These are phyloP conservation scores for Seriola aureovittata DNA, from an alignment of 2,113 vertebrate species.

Conservation along the genomic window DNA sequence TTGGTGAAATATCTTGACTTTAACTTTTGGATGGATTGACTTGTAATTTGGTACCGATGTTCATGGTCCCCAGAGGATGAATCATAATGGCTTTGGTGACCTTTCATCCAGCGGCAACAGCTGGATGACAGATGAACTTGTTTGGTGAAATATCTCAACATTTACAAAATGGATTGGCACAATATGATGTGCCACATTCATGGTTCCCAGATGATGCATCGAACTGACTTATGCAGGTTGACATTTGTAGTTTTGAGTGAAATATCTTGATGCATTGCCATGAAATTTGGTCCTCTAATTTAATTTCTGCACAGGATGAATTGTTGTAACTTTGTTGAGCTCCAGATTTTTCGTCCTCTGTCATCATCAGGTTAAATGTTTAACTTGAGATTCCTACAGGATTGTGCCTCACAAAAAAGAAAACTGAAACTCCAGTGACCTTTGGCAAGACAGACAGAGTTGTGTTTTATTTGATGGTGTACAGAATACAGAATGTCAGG, in stretches of 20 bases:
- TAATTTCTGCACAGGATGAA: neutral
- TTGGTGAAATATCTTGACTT: neutral
- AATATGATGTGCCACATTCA: neutral
- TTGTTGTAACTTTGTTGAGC: neutral
- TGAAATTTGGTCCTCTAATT: neutral
- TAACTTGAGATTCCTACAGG: neutral
- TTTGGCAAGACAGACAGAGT: neutral
- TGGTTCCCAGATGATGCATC: neutral
- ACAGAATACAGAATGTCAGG: slow-evolving; percentile 12
- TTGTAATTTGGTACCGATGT: neutral
- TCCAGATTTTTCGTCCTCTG: neutral
- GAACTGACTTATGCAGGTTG: neutral
- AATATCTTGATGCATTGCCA: neutral
- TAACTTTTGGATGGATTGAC: neutral
- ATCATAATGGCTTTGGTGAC: neutral
- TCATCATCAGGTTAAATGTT: neutral
- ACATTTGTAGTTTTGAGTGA: neutral
- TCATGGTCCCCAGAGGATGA: neutral
- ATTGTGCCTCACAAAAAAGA: neutral
- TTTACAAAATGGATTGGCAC: too few species aligned
- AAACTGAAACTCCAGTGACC: neutral
- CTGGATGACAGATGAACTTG: too few species aligned
- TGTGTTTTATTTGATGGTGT: slow-evolving; percentile 12
- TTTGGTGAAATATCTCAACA: too few species aligned
- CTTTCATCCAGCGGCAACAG: neutral